Percentiles rank a stretch among this genome's conserved stretches.
Conservation (phyloP, 2,113 vertebrate genomes). For the Saimiri boliviensis region DNA sequence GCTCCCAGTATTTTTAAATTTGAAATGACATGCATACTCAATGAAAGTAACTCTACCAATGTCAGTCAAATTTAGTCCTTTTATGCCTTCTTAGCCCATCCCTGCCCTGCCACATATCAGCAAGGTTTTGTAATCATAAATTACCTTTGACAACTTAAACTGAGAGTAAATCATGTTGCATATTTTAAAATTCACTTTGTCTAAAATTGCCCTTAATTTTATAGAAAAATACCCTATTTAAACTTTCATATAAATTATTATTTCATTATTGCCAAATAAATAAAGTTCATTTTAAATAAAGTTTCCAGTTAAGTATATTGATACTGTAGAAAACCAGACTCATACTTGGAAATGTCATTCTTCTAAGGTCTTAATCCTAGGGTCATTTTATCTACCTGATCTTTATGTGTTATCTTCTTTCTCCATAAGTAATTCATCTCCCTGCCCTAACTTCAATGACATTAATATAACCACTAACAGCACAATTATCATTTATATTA, state of each 20-base stretch:
- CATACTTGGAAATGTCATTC: not conserved
- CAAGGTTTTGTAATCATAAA: not conserved
- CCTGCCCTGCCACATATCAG: too few relatives aligned
- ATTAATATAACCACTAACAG: not conserved
- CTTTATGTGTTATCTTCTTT: not conserved
- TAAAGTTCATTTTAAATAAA: not conserved
- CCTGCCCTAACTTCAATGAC: not conserved
- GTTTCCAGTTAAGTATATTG: not conserved
- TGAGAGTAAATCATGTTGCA: not conserved
- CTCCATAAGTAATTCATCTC: conserved; percentile 21
- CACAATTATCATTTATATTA: conserved; percentile 4
- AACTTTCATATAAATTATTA: not conserved
- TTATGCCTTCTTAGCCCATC: accelerated
- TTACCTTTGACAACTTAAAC: not conserved
- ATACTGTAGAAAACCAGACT: not conserved
- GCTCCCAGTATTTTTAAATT: not conserved
- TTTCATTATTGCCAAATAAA: not conserved
- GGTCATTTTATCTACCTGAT: not conserved
- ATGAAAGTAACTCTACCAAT: accelerated
- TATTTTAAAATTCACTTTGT: not conserved
- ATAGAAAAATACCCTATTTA: not conserved
- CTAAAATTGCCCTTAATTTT: not conserved
- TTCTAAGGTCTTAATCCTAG: not conserved
- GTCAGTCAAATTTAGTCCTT: accelerated
- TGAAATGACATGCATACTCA: not conserved